Conservation (phyloP, 2,797 vertebrate species). For the Anguilla anguilla region DNA sequence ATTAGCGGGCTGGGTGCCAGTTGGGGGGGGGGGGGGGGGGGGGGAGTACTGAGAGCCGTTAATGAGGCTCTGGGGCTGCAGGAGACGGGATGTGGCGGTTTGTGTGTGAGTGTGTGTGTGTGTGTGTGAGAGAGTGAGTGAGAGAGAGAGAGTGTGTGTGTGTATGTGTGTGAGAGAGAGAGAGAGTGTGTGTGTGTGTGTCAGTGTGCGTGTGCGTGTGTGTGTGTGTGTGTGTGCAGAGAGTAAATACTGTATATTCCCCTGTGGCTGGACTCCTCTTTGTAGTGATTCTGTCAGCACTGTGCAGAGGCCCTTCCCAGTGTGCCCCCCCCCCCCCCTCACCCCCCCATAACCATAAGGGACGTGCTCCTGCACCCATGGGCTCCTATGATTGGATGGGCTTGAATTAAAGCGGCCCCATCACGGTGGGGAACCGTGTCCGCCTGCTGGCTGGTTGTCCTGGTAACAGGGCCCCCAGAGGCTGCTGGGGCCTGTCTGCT, state of each 20-base stretch:
- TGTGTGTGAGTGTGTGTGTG: no score
- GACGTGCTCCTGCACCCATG: conserved; percentile 47
- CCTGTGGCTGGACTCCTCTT: conserved; percentile 55
- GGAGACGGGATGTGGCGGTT: conserved; percentile 43
- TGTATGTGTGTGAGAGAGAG: no score
- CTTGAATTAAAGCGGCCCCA: conserved; percentile 53
- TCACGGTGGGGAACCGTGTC: conserved; percentile 63
- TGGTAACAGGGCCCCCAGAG: conserved; percentile 70
- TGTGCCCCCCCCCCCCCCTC: not conserved
- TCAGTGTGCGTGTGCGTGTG: conserved; percentile 27
- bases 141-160: no score
- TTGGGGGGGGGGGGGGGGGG: not conserved
- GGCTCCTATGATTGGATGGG: conserved; percentile 66
- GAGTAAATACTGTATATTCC: conserved; percentile 72
- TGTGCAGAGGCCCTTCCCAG: conserved; percentile 10
- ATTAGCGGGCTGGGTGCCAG: not conserved
- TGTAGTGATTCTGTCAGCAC: conserved; percentile 52
- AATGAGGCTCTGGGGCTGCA: conserved; percentile 60
- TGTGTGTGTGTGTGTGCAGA: conserved; percentile 68
- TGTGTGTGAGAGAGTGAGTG: no score
- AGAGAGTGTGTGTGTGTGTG: no score
- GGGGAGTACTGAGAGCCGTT: conserved; percentile 57
- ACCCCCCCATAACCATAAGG: conserved; percentile 39
- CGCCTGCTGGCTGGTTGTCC: conserved; percentile 52
- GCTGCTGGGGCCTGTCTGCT: conserved; percentile 53